Evolutionary conservation across 2,888 invertebrate genomes (phyloP).

Genomic region (Tipula vernalis): DNA sequence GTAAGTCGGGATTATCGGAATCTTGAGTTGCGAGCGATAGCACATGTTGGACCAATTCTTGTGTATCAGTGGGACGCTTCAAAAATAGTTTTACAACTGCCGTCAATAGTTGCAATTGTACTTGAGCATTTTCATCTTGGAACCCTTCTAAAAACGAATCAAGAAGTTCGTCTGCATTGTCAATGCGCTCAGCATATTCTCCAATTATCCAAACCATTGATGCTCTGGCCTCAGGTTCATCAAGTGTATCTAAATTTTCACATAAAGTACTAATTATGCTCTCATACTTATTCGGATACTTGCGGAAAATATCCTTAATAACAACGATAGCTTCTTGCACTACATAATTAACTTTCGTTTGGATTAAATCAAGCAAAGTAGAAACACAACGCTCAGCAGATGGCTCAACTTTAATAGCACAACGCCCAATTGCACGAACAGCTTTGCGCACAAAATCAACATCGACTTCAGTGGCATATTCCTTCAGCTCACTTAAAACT

Average conservation of each 20-base stretch:
- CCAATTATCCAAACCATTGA: conserved; percentile 94
- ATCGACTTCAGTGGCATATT: conserved; percentile 98
- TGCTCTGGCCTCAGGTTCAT: conserved; percentile 97
- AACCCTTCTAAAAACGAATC: conserved; percentile 98
- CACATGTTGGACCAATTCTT: conserved; percentile 95
- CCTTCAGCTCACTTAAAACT: conserved; percentile 94
- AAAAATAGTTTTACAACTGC: conserved; percentile 98
- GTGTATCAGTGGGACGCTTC: conserved; percentile 95
- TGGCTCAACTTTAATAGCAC: conserved; percentile 96
- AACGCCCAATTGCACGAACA: conserved; percentile 94
- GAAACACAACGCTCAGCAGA: conserved; percentile 98
- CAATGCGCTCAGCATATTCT: conserved; percentile 98
- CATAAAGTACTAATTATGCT: conserved; percentile 98
- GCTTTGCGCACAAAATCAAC: conserved; percentile 99
- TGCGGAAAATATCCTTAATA: conserved; percentile 93
- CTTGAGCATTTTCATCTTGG: conserved; percentile 93
- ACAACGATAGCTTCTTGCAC: conserved; percentile 99
- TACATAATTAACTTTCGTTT: conserved; percentile 99
- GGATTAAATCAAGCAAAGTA: conserved; percentile 92
- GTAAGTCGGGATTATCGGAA: conserved; percentile 95
- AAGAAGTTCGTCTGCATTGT: conserved; percentile 95
- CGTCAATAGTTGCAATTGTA: conserved; percentile 90
- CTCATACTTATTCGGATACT: conserved; percentile 99
- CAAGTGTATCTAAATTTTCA: conserved; percentile 95
- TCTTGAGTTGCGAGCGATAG: conserved; percentile 77